Conservation (phyloP, 2,888 invertebrate genomes). For the Drosophila meridiana region DNA sequence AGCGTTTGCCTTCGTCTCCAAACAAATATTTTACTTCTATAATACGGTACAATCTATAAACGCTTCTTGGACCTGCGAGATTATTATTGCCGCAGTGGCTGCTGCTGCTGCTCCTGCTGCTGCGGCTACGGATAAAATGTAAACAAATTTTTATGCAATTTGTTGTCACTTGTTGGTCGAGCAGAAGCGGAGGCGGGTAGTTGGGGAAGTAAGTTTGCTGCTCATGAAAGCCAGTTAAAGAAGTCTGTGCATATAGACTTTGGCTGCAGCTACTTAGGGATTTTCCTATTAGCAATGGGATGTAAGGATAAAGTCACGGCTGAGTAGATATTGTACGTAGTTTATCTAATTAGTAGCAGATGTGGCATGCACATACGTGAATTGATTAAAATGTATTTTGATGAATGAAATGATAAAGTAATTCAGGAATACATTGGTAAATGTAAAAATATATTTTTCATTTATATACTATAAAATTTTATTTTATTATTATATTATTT, state of each 20-base stretch:
- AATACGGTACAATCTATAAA: conserved; percentile 68
- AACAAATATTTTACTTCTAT: conserved; percentile 69
- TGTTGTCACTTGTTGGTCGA: conserved; percentile 63
- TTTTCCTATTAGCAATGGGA: conserved; percentile 1
- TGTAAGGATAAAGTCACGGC: conserved; percentile 3
- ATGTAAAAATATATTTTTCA: too few species aligned
- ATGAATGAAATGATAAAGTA: not conserved
- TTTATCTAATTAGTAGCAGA: not conserved
- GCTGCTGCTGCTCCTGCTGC: conserved; percentile 10
- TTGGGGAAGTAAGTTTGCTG: too few species aligned
- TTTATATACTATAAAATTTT: too few species aligned
- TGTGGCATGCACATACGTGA: not conserved
- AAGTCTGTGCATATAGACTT: conserved; percentile 33
- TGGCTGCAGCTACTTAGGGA: conserved; percentile 16
- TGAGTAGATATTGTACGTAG: not conserved
- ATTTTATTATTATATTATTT: too few species aligned
- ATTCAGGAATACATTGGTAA: not conserved
- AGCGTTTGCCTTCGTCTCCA: conserved; percentile 44
- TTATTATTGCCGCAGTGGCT: conserved; percentile 16
- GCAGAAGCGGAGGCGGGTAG: not conserved
- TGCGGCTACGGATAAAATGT: conserved; percentile 37
- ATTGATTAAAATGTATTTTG: not conserved
- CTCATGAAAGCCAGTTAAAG: conserved; percentile 11
- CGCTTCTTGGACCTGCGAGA: conserved; percentile 24
- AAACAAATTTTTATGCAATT: conserved; percentile 74